Evolutionary conservation across 2,113 vertebrate species (phyloP), one percentile per base, ranked within the genome.

Genomic region (Ophthalmolycus amberensis): DNA sequence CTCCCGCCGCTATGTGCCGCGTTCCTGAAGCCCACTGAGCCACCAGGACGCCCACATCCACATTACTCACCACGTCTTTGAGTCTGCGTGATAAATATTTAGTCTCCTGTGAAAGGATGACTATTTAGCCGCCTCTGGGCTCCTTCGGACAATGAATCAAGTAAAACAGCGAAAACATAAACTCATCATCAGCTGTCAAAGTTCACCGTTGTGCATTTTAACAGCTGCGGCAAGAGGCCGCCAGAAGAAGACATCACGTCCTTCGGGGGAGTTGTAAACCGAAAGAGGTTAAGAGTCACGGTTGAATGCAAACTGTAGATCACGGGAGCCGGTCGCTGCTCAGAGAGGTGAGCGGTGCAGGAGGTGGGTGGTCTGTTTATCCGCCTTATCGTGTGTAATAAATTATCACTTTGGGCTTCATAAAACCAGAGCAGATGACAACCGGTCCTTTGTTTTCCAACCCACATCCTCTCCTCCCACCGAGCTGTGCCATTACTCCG

Each of bases 281-380:
- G 10, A 22, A 67, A 84, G 4, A 80, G 83, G 82, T 83, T 70
- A 80, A 75, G 72, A 82, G 69, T 16, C 68, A 50, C 15, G 4
- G 52, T 15, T 71, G 80, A 10, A 69, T 0, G 65, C 34, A 2
- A 3, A 68, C 79, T 63, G 5, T 70, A 85, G 76, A 82, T 84
- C 81, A 88, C 27, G 42, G 71, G 68, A 40, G 6, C 12, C 10
- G n/a, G 40, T 0, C 29, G 11, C 3, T 3, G 14, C 79, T 79
- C 2, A 1, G 79, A 59, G 79, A 66, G 63, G 40, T 7, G 37
- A 25, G 14, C 16, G 16, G 34, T 0, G 70, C 18, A 27, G 64
- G 46, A 25, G 72, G 37, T 72, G 79, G 81, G 83, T 86, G 90
- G 82, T 84, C 79, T 73, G 87, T 76, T 83, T 72, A 76, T 71